Percentiles rank a stretch among this genome's conserved stretches.
phyloP scores from a whole-genome alignment of 1,140 invertebrate genomes.

The Kradibia gibbosae region DNA sequence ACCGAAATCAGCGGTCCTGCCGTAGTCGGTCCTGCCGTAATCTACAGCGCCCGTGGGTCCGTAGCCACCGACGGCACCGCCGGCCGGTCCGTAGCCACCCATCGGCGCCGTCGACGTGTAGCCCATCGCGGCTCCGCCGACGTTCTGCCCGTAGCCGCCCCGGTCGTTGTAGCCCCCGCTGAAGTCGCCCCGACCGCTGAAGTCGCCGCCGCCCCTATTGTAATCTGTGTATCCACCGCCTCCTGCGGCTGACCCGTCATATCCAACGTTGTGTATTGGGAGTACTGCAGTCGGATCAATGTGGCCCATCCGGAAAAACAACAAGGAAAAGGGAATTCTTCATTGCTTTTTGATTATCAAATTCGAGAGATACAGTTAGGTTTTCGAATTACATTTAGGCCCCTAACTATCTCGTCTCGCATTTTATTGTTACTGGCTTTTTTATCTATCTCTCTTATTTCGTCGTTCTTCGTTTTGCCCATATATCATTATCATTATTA shows the following conservation, averaged over 20 bases:
- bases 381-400: slow-evolving; percentile 45
- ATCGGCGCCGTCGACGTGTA: slow-evolving; percentile 68
- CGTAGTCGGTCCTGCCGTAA: slow-evolving; percentile 68
- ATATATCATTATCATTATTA: background rate
- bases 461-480: background rate
- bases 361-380: slow-evolving; percentile 41
- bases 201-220: slow-evolving; percentile 68
- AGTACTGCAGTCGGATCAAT: slow-evolving; percentile 58
- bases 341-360: slow-evolving; percentile 45
- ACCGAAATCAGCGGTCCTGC: slow-evolving; percentile 66
- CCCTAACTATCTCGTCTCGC: slow-evolving; percentile 48
- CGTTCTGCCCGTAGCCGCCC: slow-evolving; percentile 67
- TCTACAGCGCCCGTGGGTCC: slow-evolving; percentile 66
- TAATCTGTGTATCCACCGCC: slow-evolving; percentile 69
- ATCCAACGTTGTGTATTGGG: slow-evolving; percentile 66
- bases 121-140: slow-evolving; percentile 67
- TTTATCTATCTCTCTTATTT: no score
- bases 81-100: slow-evolving; percentile 67
- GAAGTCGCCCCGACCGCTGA: slow-evolving; percentile 66
- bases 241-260: slow-evolving; percentile 67
- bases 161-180: slow-evolving; percentile 67
- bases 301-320: slow-evolving; percentile 47
- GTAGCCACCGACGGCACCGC: slow-evolving; percentile 65
- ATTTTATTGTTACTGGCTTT: no score
- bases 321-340: slow-evolving; percentile 46